These are phyloP conservation scores for Acleris emargana DNA, from an alignment of 2,888 invertebrate species.

Conservation along the genomic window DNA sequence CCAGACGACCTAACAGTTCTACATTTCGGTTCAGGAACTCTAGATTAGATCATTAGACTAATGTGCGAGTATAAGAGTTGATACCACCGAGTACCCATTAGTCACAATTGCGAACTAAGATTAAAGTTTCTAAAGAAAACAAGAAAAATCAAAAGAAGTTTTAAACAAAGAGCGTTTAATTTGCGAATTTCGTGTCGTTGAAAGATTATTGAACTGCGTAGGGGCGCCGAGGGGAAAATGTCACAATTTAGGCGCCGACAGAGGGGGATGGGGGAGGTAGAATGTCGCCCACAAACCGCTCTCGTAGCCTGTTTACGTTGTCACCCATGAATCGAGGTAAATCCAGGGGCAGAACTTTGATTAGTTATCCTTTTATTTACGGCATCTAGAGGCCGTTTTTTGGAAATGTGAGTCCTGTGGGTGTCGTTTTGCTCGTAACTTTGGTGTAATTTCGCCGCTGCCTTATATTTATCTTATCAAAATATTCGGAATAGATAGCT, in stretches of 20 bases:
- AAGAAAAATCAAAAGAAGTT: slow-evolving; percentile 43
- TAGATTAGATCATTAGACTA: slow-evolving; percentile 15
- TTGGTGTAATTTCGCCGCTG: slow-evolving; percentile 18
- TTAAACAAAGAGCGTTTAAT: slow-evolving; percentile 53
- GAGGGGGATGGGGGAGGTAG: slow-evolving; percentile 43
- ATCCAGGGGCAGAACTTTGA: slow-evolving; percentile 65
- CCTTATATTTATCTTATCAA: slow-evolving; percentile 30
- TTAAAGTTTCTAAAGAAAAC: slow-evolving; percentile 22
- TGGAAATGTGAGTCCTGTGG: slow-evolving; percentile 38
- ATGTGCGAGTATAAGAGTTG: no score
- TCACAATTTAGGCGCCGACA: slow-evolving; percentile 64
- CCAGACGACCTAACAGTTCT: slow-evolving; percentile 36
- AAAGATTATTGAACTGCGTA: slow-evolving; percentile 70
- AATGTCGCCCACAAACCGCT: slow-evolving; percentile 49
- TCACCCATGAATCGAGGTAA: slow-evolving; percentile 64
- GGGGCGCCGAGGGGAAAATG: slow-evolving; percentile 69
- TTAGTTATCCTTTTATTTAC: slow-evolving; percentile 69
- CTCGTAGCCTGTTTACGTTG: slow-evolving; percentile 64
- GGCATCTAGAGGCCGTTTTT: slow-evolving; percentile 54
- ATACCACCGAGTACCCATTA: slow-evolving; percentile 4
- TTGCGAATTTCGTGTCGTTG: slow-evolving; percentile 58
- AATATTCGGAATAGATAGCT: not conserved
- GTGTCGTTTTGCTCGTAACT: slow-evolving; percentile 23
- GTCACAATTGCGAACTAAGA: slow-evolving; percentile 13
- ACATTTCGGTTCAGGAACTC: not conserved